Evolutionary conservation across 2,113 vertebrate species (phyloP).

Genomic region (Nestor notabilis): DNA sequence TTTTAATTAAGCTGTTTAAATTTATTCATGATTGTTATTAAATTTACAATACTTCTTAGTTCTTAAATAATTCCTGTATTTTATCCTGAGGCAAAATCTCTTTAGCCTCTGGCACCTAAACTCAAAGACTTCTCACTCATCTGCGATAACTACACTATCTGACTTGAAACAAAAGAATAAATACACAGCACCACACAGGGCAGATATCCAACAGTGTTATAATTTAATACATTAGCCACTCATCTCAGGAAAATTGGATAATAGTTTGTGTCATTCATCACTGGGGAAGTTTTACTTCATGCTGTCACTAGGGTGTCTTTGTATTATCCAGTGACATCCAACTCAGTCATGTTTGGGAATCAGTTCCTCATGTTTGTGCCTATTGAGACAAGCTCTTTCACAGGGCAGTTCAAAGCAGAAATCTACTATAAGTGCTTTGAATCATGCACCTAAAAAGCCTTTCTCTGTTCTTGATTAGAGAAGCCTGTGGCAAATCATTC

Average conservation of each 20-base stretch:
- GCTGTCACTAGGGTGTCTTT: neutral
- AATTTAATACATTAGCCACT: neutral
- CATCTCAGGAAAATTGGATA: neutral
- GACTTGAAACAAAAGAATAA: conserved; percentile 19
- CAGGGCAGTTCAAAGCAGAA: neutral
- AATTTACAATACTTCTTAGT: conserved; percentile 50
- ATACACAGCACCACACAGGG: neutral
- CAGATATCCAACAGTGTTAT: neutral
- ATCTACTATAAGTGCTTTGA: neutral
- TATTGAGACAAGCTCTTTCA: neutral
- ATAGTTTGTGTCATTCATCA: neutral
- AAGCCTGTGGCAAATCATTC: neutral
- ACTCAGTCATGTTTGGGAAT: neutral
- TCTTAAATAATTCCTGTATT: conserved; percentile 66
- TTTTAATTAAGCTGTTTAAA: conserved; percentile 48
- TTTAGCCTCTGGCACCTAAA: conserved; percentile 49
- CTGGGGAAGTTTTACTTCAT: neutral
- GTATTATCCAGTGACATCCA: neutral
- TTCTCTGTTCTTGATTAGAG: neutral
- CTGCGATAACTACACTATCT: neutral
- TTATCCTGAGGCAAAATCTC: conserved; percentile 44
- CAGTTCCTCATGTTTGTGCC: neutral
- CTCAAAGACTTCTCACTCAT: conserved; percentile 23
- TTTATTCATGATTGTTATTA: conserved; percentile 65
- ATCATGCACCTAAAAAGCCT: neutral